Conservation (phyloP, 2,888 invertebrate genomes). For the Orthosia incerta region DNA sequence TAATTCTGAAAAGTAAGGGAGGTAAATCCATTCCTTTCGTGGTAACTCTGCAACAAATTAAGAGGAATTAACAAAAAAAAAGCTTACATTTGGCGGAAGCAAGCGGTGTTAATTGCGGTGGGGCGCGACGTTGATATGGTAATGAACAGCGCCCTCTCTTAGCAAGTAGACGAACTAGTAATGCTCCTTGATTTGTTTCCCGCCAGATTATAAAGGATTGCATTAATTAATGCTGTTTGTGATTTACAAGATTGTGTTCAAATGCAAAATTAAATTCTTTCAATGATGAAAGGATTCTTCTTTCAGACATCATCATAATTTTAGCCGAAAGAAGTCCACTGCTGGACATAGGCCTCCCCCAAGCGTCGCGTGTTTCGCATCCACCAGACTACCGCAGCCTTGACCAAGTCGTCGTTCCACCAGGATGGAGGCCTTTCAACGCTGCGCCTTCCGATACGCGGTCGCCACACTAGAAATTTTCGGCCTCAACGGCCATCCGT, state of each 20-base stretch:
- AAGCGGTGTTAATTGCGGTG: conserved; percentile 81
- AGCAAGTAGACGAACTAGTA: conserved; percentile 71
- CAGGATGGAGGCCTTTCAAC: no score
- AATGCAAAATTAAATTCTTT: background rate
- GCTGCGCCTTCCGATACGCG: no score
- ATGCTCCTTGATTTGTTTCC: conserved; percentile 65
- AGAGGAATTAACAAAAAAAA: conserved; percentile 84
- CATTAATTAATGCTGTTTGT: conserved; percentile 39
- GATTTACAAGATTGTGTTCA: conserved; percentile 23
- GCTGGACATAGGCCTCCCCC: no score
- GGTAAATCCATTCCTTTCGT: background rate
- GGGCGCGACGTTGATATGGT: conserved; percentile 72
- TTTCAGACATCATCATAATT: no score
- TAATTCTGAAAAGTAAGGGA: background rate
- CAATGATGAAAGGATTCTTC: no score
- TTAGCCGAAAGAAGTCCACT: no score
- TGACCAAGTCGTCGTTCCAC: no score
- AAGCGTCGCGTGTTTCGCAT: no score
- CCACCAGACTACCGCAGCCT: no score
- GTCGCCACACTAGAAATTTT: no score
- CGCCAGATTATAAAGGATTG: conserved; percentile 60
- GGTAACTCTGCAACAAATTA: conserved; percentile 77
- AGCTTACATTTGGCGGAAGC: conserved; percentile 79
- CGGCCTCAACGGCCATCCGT: no score
- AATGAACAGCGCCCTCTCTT: conserved; percentile 81